Evolutionary conservation across 2,113 vertebrate species (phyloP), one percentile per base, ranked within the genome.

Genomic region (Leucopsar rothschildi): DNA sequence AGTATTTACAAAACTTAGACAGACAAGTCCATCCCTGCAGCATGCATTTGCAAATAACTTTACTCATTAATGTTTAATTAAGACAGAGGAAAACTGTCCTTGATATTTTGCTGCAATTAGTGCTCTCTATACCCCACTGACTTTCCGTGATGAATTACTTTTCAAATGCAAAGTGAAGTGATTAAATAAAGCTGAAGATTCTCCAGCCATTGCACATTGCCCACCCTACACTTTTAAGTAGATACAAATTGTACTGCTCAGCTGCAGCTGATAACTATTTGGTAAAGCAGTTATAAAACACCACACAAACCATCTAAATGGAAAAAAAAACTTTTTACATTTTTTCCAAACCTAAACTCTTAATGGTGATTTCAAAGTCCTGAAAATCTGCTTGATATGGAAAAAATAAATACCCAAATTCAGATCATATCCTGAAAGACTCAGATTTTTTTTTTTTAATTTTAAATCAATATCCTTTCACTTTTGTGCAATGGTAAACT

Each of bases 31-130:
- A 98, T 98, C 97, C 93, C 95, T 95, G 91, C 97, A 98, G 97
- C 97, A 97, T 96, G 97, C 97, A 97, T 98, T 98, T 98, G 97
- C 96, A 98, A 98, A 98, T 98, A 98, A 98, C 98, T 98, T 98
- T 97, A 97, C 98, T 98, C 98, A 98, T 98, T 98, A 98, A 98
- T 98, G 97, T 98, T 98, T 98, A 98, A 98, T 98, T 98, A 98
- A 98, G 98, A 98, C 97, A 98, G 97, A 98, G 97, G 97, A 98
- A 98, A 98, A 98, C 97, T 98, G 98, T 98, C 97, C 97, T 98
- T 98, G 97, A 98, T 98, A 98, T 98, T 98, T 98, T 98, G 96
- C 97, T 96, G 97, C 97, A 98, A 98, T 98, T 98, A 98, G 97
- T 97, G 97, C 97, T 98, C 97, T 98, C 96, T 98, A 97, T 98